Evolutionary conservation across 1,140 invertebrate species (phyloP).

Genomic region (Tachypleus tridentatus): DNA sequence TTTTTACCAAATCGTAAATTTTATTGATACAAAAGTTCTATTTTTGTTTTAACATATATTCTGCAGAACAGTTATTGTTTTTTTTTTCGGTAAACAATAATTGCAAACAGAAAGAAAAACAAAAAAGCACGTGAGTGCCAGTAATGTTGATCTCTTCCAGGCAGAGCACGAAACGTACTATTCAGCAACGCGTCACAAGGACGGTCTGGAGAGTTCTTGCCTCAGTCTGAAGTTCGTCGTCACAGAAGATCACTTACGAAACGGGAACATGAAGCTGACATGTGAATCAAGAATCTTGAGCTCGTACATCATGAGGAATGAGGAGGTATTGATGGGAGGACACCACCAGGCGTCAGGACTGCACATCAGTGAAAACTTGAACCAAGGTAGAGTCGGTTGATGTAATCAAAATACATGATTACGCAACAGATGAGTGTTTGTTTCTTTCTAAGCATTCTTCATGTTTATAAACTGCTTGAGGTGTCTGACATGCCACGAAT

Average conservation of each 20-base stretch:
- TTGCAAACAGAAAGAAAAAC: no score
- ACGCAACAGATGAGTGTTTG: no score
- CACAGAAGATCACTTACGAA: constrained; percentile 14
- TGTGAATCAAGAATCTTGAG: constrained; percentile 19
- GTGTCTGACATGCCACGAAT: no score
- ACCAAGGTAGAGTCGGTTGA: constrained; percentile 27
- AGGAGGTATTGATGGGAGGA: constrained; percentile 13
- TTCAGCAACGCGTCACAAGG: constrained; percentile 11
- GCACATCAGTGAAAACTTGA: constrained; percentile 19
- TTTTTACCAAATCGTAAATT: no score
- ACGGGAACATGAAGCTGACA: constrained; percentile 21
- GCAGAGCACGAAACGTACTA: constrained; percentile 16
- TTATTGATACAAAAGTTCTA: no score
- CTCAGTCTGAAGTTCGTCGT: constrained; percentile 17
- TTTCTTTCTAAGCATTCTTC: no score
- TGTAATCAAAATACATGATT: no score
- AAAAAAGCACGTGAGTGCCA: no score
- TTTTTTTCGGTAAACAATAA: no score
- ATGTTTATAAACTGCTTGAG: no score
- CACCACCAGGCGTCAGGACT: constrained; percentile 11
- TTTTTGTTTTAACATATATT: no score
- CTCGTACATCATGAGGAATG: constrained; percentile 20
- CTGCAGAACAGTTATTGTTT: no score
- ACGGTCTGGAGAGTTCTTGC: constrained; percentile 15
- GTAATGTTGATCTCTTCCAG: neutral